These are phyloP conservation scores for Megathymus violae DNA, from an alignment of 1,140 invertebrate genomes.

Conservation along the genomic window DNA sequence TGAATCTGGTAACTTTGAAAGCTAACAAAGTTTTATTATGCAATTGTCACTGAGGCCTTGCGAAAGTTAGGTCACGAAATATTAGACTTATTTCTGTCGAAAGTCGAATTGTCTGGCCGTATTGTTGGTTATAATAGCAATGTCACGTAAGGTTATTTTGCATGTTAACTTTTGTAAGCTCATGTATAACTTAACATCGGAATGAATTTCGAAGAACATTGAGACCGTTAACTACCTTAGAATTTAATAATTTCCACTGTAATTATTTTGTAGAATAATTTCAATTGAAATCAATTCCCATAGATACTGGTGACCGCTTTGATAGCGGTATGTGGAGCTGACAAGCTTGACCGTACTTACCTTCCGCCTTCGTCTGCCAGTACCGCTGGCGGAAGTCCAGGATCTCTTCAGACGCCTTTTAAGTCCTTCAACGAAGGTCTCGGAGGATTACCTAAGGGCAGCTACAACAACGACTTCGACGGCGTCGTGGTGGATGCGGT, in stretches of 20 bases:
- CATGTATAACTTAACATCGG: neutral
- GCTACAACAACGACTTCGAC: constrained; percentile 66
- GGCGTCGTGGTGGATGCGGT: constrained; percentile 72
- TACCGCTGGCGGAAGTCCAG: constrained; percentile 75
- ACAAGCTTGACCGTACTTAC: constrained; percentile 85
- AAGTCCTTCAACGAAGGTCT: constrained; percentile 47
- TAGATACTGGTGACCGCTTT: constrained; percentile 67
- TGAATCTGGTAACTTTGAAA: constrained; percentile 65
- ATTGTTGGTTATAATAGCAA: constrained; percentile 5
- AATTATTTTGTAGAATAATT: no score
- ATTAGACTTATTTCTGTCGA: constrained; percentile 5
- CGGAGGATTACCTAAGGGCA: constrained; percentile 53
- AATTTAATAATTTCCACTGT: no score
- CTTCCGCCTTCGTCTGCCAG: constrained; percentile 84
- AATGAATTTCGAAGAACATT: neutral
- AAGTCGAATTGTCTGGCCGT: neutral
- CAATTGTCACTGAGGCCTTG: neutral
- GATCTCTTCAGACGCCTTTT: constrained; percentile 56
- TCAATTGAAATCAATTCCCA: no score
- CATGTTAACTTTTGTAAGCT: neutral
- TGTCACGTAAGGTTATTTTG: constrained; percentile 4
- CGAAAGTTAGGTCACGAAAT: constrained; percentile 2
- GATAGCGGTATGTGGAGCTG: constrained; percentile 63
- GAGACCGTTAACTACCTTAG: no score
- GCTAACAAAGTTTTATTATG: neutral